Percentiles rank a stretch among this genome's conserved stretches.
Evolutionary conservation across 2,797 vertebrate species (phyloP).

Genomic region (Phyllotis vaccarum): DNA sequence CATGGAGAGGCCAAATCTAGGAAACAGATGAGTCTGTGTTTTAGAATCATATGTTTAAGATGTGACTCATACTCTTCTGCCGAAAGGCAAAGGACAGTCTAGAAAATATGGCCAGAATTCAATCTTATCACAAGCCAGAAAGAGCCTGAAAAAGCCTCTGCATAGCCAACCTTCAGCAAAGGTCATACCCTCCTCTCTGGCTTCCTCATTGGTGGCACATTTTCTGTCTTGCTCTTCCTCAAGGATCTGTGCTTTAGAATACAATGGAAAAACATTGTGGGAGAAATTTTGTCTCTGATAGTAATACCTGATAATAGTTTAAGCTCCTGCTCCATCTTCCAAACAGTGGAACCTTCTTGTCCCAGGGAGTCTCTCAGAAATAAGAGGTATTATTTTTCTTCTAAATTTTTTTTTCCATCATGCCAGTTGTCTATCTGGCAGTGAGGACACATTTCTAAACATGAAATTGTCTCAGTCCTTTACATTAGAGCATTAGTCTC

Average conservation of each 20-base stretch:
- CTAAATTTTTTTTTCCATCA: background rate
- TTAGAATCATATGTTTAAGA: conserved; percentile 61
- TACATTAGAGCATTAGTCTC: background rate
- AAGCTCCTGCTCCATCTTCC: background rate
- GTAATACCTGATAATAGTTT: conserved; percentile 15
- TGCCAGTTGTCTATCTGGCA: background rate
- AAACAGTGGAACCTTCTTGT: background rate
- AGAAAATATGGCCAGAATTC: background rate
- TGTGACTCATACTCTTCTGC: background rate
- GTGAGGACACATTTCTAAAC: background rate
- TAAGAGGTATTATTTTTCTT: background rate
- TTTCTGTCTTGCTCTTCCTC: background rate
- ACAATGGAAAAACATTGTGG: background rate
- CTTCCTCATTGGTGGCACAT: background rate
- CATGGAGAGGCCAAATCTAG: conserved; percentile 25
- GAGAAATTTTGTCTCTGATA: background rate
- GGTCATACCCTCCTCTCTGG: background rate
- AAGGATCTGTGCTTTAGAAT: background rate
- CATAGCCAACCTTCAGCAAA: background rate
- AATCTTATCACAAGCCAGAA: background rate
- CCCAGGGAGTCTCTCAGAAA: background rate
- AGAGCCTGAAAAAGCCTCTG: background rate
- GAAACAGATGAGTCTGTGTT: conserved; percentile 57
- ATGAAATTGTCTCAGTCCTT: conserved; percentile 8
- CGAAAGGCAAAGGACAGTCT: conserved; percentile 28